phyloP scores from a whole-genome alignment of 2,888 invertebrate species.

The Aleiodes testaceus region DNA sequence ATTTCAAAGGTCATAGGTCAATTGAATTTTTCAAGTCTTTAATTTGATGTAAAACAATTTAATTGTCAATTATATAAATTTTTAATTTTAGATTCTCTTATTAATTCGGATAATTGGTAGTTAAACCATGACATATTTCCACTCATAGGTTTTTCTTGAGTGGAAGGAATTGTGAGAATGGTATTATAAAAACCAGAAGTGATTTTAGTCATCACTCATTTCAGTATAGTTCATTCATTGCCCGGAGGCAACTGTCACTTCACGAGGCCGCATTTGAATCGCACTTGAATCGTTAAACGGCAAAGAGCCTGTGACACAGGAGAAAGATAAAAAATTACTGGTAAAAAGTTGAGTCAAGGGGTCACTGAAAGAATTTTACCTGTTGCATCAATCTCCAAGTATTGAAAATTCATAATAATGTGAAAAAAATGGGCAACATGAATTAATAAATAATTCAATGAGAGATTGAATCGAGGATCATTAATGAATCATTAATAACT shows the following conservation, averaged over 20 bases:
- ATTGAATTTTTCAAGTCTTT: constrained; percentile 24
- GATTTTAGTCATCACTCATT: constrained; percentile 16
- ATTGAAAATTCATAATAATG: background rate
- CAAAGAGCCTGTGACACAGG: background rate
- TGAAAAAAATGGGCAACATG: too few species aligned
- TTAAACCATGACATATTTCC: too few species aligned
- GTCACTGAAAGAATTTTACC: constrained; percentile 12
- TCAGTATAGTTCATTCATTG: constrained; percentile 7
- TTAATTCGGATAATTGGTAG: too few species aligned
- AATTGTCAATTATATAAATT: background rate
- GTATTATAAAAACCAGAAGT: background rate
- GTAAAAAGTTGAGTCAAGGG: background rate
- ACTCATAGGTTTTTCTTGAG: background rate
- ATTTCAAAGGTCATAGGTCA: constrained; percentile 53
- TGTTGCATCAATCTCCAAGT: background rate
- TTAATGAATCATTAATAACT: too few species aligned
- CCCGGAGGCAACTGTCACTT: constrained; percentile 22
- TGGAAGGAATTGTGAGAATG: too few species aligned
- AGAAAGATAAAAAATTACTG: background rate
- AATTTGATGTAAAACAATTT: constrained; percentile 32
- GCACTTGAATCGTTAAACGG: background rate
- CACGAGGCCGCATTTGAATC: constrained; percentile 20
- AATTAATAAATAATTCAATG: too few species aligned
- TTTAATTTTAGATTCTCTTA: background rate
- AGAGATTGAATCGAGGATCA: too few species aligned